Percentiles rank a stretch among this genome's conserved stretches.
These are phyloP conservation scores for Spialia ferax DNA, from an alignment of 2,888 invertebrate species.

Conservation along the genomic window DNA sequence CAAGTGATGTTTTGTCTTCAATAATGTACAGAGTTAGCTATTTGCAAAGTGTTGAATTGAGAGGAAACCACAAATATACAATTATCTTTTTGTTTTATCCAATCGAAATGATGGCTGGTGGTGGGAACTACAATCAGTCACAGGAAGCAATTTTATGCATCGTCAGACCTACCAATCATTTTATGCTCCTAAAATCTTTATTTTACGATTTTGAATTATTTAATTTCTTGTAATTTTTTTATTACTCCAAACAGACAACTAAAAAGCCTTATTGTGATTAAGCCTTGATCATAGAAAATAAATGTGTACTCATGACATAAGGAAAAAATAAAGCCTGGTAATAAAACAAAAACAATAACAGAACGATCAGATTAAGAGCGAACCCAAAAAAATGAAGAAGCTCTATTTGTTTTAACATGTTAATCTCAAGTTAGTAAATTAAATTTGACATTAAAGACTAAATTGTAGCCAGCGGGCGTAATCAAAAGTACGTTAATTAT, in stretches of 20 bases:
- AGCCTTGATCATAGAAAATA: no score
- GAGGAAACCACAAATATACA: constrained; percentile 64
- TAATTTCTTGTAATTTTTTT: background rate
- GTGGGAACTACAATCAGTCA: constrained; percentile 60
- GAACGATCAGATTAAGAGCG: background rate
- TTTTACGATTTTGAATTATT: background rate
- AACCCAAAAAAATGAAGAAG: background rate
- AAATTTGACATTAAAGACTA: constrained; percentile 37
- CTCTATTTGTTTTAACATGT: constrained; percentile 25
- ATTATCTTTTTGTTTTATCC: constrained; percentile 60
- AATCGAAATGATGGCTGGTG: constrained; percentile 52
- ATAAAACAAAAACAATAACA: background rate
- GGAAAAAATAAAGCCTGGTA: background rate
- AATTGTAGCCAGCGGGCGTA: constrained; percentile 20
- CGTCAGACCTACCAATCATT: constrained; percentile 44
- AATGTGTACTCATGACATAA: background rate
- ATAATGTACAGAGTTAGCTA: constrained; percentile 4
- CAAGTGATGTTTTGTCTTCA: constrained; percentile 17
- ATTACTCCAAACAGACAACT: no score
- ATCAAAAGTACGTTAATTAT: constrained; percentile 34
- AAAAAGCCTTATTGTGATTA: no score
- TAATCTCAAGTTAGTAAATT: constrained; percentile 31
- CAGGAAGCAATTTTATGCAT: constrained; percentile 78
- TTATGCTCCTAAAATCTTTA: constrained; percentile 4
- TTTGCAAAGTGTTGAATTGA: constrained; percentile 38